phyloP scores from a whole-genome alignment of 2,888 invertebrate species.

The Gymnoscelis rufifasciata region DNA sequence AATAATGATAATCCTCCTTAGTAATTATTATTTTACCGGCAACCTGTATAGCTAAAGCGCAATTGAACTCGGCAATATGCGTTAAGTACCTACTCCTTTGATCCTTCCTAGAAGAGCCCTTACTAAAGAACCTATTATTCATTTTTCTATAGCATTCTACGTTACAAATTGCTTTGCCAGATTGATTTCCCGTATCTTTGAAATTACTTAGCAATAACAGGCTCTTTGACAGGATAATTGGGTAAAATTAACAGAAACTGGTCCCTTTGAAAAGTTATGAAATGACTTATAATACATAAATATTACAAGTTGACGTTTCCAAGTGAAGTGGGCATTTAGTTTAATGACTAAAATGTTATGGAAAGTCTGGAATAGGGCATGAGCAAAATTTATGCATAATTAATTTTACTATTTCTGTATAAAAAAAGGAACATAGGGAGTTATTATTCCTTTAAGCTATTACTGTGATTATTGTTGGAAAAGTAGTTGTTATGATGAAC shows the following conservation, averaged over 20 bases:
- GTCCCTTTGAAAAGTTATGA: neutral
- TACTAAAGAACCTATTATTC: no score
- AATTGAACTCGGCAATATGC: no score
- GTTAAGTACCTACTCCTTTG: no score
- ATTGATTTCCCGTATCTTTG: neutral
- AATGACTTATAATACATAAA: neutral
- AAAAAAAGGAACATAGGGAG: no score
- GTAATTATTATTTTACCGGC: no score
- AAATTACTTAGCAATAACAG: neutral
- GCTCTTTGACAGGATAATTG: conserved; percentile 2
- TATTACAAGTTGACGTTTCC: neutral
- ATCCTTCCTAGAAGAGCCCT: no score
- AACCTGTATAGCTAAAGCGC: no score
- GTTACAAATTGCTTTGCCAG: neutral
- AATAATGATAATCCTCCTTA: no score
- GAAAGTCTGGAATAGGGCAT: neutral
- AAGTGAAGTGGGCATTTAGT: neutral
- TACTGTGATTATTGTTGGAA: no score
- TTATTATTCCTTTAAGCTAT: no score
- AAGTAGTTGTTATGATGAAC: no score
- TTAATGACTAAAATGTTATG: neutral
- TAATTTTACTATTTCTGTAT: no score
- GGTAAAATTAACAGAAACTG: neutral
- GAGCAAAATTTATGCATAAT: neutral
- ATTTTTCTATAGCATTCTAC: neutral